Evolutionary conservation across 2,888 invertebrate genomes (phyloP).

Genomic region (Napeogenes inachia): DNA sequence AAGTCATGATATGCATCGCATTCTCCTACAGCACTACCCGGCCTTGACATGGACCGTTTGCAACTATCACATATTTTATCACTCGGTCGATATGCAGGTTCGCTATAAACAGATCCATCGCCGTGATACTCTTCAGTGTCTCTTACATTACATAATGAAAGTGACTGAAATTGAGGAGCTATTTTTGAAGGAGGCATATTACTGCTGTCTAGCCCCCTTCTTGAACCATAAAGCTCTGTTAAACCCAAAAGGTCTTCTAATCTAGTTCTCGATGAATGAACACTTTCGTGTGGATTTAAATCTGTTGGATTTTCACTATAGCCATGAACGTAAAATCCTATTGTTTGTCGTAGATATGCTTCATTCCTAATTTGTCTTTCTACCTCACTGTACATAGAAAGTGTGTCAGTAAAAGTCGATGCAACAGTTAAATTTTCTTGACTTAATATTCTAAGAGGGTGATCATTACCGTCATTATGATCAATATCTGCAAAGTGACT

Average conservation of each 20-base stretch:
- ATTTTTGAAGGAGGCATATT: conserved; percentile 75
- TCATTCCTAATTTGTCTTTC: conserved; percentile 81
- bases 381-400: conserved; percentile 81
- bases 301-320: conserved; percentile 58
- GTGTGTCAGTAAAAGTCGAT: conserved; percentile 90
- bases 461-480: conserved; percentile 84
- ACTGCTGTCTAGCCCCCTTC: conserved; percentile 83
- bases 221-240: conserved; percentile 88
- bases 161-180: conserved; percentile 82
- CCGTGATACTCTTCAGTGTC: conserved; percentile 81
- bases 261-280: conserved; percentile 73
- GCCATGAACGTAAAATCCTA: conserved; percentile 76
- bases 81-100: conserved; percentile 86
- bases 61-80: conserved; percentile 87
- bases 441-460: conserved; percentile 91
- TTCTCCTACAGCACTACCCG: conserved; percentile 82
- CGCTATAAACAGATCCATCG: conserved; percentile 91
- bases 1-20: conserved; percentile 79
- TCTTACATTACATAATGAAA: conserved; percentile 83
- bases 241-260: conserved; percentile 89
- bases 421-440: conserved; percentile 94
- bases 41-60: conserved; percentile 82
- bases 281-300: conserved; percentile 69
- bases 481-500: conserved; percentile 85
- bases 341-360: conserved; percentile 76